A percentile compares a stretch with the other conserved stretches of the same genome.
These are phyloP conservation scores for Xiphophorus birchmanni DNA, from an alignment of 2,797 vertebrate species.

Conservation along the genomic window DNA sequence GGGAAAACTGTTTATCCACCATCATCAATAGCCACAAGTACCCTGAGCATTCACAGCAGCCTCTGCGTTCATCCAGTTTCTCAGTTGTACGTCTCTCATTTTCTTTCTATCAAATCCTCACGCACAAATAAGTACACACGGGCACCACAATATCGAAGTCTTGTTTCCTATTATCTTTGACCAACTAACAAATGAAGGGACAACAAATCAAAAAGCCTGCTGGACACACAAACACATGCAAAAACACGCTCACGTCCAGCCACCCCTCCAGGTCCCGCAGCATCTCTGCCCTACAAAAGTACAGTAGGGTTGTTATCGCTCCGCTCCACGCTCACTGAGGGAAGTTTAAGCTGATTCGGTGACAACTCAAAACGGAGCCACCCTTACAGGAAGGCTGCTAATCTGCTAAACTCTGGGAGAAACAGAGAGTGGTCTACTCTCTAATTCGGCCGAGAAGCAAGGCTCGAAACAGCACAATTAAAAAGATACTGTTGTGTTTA, in stretches of 20 bases:
- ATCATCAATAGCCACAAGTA: too few species aligned
- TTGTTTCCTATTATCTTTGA: slow-evolving; percentile 58
- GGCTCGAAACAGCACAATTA: slow-evolving; percentile 83
- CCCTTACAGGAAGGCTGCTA: slow-evolving; percentile 75
- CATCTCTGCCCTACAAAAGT: slow-evolving; percentile 77
- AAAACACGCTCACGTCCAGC: slow-evolving; percentile 41
- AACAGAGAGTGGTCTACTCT: slow-evolving; percentile 70
- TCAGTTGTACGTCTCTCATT: not conserved
- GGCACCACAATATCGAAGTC: slow-evolving; percentile 25
- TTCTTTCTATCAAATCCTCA: slow-evolving; percentile 29
- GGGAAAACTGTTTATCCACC: too few species aligned
- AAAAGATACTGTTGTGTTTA: slow-evolving; percentile 85
- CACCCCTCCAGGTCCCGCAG: slow-evolving; percentile 50
- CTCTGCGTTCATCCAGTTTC: not conserved
- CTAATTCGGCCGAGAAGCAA: slow-evolving; percentile 81
- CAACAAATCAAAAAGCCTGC: slow-evolving; percentile 58
- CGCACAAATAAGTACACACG: slow-evolving; percentile 27
- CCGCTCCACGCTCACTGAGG: slow-evolving; percentile 78
- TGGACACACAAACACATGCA: slow-evolving; percentile 49
- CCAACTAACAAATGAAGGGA: slow-evolving; percentile 61
- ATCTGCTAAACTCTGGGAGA: slow-evolving; percentile 77
- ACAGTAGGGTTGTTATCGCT: slow-evolving; percentile 80
- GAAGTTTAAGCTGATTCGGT: slow-evolving; percentile 87
- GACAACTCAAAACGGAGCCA: slow-evolving; percentile 79
- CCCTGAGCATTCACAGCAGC: too few species aligned